phyloP scores from a whole-genome alignment of 2,797 vertebrate genomes.

The Xiphophorus birchmanni region DNA sequence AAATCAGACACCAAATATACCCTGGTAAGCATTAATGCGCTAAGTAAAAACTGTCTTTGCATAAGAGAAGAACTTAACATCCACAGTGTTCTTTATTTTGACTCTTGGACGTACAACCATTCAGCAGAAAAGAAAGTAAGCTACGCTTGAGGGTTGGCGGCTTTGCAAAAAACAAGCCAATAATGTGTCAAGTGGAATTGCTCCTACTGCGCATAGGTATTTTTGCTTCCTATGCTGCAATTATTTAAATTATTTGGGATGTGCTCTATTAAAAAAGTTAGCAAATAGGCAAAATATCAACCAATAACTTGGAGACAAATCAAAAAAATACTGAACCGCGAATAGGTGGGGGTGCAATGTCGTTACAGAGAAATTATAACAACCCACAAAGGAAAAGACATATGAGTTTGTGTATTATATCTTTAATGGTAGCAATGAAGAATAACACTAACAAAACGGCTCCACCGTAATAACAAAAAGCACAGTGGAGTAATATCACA shows the following conservation, averaged over 20 bases:
- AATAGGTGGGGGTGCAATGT: background rate
- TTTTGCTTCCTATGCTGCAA: background rate
- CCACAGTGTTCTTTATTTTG: background rate
- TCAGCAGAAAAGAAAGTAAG: background rate
- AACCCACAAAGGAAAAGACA: background rate
- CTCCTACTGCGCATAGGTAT: background rate
- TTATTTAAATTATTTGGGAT: background rate
- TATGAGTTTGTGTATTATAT: background rate
- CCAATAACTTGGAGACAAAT: background rate
- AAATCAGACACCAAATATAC: background rate
- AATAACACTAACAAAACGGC: background rate
- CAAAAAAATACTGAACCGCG: fast-evolving
- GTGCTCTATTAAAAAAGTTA: background rate
- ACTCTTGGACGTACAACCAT: background rate
- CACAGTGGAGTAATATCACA: background rate
- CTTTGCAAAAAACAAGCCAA: background rate
- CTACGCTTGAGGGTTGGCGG: background rate
- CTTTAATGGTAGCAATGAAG: background rate
- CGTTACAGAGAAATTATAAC: background rate
- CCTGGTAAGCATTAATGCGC: background rate
- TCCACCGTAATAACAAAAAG: background rate
- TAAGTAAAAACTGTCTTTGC: background rate
- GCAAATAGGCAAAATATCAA: background rate
- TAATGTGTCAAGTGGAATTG: background rate
- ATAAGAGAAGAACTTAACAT: background rate